Evolutionary conservation across 2,113 vertebrate genomes (phyloP), one percentile per base, ranked within the genome.

Genomic region (Oncorhynchus keta): DNA sequence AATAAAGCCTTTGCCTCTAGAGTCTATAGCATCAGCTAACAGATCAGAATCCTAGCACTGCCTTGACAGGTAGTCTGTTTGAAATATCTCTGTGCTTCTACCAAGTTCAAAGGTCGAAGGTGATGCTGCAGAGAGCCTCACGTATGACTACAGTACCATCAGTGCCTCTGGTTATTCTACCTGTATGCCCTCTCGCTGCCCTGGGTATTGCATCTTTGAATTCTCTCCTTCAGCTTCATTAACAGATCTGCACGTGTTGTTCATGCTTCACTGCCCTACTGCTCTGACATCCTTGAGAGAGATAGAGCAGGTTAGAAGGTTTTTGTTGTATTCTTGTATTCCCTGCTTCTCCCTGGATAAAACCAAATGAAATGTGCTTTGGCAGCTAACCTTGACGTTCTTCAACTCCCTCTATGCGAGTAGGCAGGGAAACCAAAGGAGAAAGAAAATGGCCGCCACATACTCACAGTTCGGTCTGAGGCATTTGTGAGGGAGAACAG

Each of bases 271-370:
- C 64, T 66, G 72, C 61, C 6, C 9, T 79, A 79, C 79, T 5
- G 49, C 76, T 78, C 49, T 24, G 0, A 39, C 65, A 84, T 91
- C 90, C 89, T 89, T 90, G 79, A 84, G 77, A 88, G 68, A 77
- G 14, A 71, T 3, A 26, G 20, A 0, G 7, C 14, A 4, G 39
- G n/a, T 39, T 22, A 48, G 74, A 73, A 1, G 28, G 66, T 75
- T 76, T 73, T 73, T 74, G 65, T 74, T 79, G 80, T 62, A 76
- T 74, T 77, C 68, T 9, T 51, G 74, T 77, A 77, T 71, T 75
- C 55, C 55, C 3, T 22, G 64, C 61, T 68, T 78, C 81, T 82
- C 79, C 5, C 59, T 49, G 72, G 80, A 65, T 73, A 69, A 81
- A 84, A 81, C 70, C 7, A 76, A 73, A 83, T 67, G 76, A 84